Evolutionary conservation across 1,140 invertebrate genomes (phyloP).

Genomic region (Drosophila serrata): DNA sequence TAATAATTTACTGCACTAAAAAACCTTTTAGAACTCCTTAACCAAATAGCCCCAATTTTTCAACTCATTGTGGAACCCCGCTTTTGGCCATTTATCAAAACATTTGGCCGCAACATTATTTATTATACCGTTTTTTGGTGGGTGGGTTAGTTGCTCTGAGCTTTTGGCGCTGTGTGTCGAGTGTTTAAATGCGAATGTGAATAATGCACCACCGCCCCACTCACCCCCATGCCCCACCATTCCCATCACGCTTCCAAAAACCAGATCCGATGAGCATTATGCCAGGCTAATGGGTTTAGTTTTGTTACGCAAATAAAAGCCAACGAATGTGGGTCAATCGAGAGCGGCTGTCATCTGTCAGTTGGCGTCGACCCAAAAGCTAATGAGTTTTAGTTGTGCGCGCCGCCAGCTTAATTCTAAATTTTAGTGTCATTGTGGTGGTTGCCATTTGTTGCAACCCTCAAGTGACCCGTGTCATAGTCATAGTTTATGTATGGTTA

Average conservation of each 20-base stretch:
- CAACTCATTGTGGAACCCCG: slow-evolving; percentile 15
- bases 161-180: slow-evolving; percentile 33
- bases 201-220: slow-evolving; percentile 34
- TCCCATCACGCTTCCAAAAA: slow-evolving; percentile 14
- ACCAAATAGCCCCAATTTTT: slow-evolving; percentile 27
- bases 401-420: slow-evolving; percentile 63
- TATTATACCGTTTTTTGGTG: slow-evolving; percentile 35
- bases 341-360: slow-evolving; percentile 29
- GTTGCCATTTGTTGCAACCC: slow-evolving; percentile 41
- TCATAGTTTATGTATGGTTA: slow-evolving; percentile 38
- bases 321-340: slow-evolving; percentile 72
- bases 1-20: not conserved
- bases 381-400: slow-evolving; percentile 80
- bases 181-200: slow-evolving; percentile 27
- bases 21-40: not conserved
- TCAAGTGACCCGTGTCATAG: slow-evolving; percentile 45
- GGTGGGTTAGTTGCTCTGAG: slow-evolving; percentile 38
- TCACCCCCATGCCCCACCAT: slow-evolving; percentile 20
- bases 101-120: slow-evolving; percentile 32
- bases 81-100: slow-evolving; percentile 56
- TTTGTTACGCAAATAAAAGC: slow-evolving; percentile 79
- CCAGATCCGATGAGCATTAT: slow-evolving; percentile 65
- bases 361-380: slow-evolving; percentile 22
- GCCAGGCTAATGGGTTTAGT: slow-evolving; percentile 75
- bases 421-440: slow-evolving; percentile 51